Base-by-base conservation (phyloP, 2,797 vertebrate species). In the Dicrostonyx torquatus region DNA sequence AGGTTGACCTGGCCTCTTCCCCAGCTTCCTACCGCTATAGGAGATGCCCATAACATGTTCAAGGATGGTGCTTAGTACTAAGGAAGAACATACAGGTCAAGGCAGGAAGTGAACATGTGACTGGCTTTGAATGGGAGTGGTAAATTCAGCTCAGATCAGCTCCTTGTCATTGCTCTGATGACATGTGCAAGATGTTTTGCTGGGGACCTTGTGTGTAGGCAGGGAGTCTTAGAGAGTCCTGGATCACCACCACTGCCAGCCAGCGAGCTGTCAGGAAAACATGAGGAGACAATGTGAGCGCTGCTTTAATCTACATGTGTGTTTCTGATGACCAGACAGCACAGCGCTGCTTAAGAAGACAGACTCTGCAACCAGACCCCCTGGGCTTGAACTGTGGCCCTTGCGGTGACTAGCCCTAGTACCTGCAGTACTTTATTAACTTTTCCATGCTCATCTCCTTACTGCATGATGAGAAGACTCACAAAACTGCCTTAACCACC, bases 281-380 rank as follows among this genome's bases (percentile, higher is more conserved):
- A 9, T 8, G 8, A 20, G 83, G n/a, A 34, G 53, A 60, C 43
- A 48, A 14, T 0, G 3, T 1, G 45, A 78, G 48, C 70, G 22
- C 37, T 29, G 4, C 50, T 37, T 11, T 18, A 29, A 53, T 18
- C 29, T 1, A 29, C 0, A 0, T 4, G 18, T 7, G 18, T 31
- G 2, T 60, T 60, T 68, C 43, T 64, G 84, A 58, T 9, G 0
- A 79, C 17, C 1, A n/a, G 68, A 79, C 73, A 31, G 37, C n/a
- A 37, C 13, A 18, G 62, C 5, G 3, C 4, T 3, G 64, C 31
- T 92, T 24, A 18, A 12, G 1, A 26, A 40, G 73, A 6, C 60
- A 75, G 73, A 20, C 11, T 72, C 78, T 31, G 13, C 3, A 78
- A 6, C 6, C 14, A 40, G 48, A 37, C 58, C 31, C 29, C 91